These are phyloP conservation scores for Sebastes jordani DNA, from an alignment of 2,797 vertebrate species.

Conservation along the genomic window DNA sequence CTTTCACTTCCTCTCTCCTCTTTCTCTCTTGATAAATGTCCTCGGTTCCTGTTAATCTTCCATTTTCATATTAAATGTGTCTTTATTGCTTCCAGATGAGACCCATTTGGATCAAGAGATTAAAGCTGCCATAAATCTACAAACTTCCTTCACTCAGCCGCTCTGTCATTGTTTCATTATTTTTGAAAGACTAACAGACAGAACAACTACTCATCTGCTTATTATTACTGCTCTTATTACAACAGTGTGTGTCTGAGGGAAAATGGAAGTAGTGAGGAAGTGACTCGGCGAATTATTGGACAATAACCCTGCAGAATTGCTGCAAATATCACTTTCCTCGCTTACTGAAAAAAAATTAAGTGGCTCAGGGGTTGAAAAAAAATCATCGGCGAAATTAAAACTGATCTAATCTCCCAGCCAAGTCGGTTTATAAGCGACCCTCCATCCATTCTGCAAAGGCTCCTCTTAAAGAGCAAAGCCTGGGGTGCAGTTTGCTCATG, in stretches of 20 bases:
- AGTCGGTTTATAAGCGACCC: conserved; percentile 46
- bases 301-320: conserved; percentile 45
- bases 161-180: conserved; percentile 65
- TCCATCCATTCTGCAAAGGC: conserved; percentile 36
- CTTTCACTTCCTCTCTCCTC: conserved; percentile 18
- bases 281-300: conserved; percentile 47
- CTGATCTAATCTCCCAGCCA: conserved; percentile 38
- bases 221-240: conserved; percentile 75
- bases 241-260: conserved; percentile 49
- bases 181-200: conserved; percentile 65
- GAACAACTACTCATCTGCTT: conserved; percentile 72
- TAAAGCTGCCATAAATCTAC: conserved; percentile 71
- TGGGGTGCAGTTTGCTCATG: conserved; percentile 59
- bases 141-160: conserved; percentile 55
- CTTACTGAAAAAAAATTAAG: conserved; percentile 39
- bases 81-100: conserved; percentile 79
- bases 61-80: conserved; percentile 74
- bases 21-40: conserved; percentile 56
- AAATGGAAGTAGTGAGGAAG: conserved; percentile 63
- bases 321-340: conserved; percentile 30
- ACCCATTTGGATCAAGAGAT: conserved; percentile 68
- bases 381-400: conserved; percentile 48
- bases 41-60: conserved; percentile 63
- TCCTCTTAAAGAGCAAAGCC: conserved; percentile 55
- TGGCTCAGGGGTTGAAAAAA: not conserved